Evolutionary conservation across 2,113 vertebrate species (phyloP).

Genomic region (Meles meles): DNA sequence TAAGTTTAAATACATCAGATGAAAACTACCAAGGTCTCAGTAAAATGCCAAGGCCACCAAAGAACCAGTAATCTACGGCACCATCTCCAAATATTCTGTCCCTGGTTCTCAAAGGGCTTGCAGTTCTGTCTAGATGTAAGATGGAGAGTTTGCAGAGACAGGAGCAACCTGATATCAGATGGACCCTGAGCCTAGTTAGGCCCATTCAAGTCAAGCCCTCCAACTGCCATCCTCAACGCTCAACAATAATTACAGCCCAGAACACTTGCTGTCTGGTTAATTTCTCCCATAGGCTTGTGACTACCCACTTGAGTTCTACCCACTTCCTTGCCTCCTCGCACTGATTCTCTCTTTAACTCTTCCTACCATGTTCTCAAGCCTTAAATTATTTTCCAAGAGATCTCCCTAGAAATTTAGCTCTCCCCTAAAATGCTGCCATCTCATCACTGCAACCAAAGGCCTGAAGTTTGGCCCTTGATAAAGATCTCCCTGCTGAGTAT

Average conservation of each 20-base stretch:
- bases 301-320: not conserved
- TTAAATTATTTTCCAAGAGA: not conserved
- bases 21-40: not conserved
- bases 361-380: not conserved
- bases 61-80: not conserved
- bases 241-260: not conserved
- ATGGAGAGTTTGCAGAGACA: not conserved
- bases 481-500: not conserved
- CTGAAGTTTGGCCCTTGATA: too few species aligned
- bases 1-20: not conserved
- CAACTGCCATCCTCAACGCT: not conserved
- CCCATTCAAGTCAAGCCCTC: not conserved
- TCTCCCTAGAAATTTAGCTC: not conserved
- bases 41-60: not conserved
- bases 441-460: not conserved
- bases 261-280: not conserved
- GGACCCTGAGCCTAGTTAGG: not conserved
- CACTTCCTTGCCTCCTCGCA: not conserved
- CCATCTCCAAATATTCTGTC: not conserved
- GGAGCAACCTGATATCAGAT: not conserved
- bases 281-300: not conserved
- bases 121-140: not conserved
- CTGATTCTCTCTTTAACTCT: not conserved
- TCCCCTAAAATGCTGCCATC: not conserved
- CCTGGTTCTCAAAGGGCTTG: not conserved